Base-by-base conservation (phyloP, 2,113 vertebrate genomes). In the Muntiacus reevesi region DNA sequence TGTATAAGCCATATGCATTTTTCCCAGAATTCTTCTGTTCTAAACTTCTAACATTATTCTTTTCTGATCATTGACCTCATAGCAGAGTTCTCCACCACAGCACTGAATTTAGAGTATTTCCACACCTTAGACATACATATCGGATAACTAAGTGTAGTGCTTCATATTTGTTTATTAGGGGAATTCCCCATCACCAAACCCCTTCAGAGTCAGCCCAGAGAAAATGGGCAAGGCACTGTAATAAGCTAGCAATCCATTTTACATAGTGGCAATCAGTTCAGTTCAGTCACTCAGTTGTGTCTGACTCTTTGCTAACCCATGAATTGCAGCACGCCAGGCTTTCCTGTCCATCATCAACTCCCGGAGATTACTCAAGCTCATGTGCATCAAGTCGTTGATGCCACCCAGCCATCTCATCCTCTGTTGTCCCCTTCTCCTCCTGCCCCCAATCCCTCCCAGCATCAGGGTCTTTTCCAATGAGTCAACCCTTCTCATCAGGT, bases 281-380 rank as follows among this genome's bases (percentile, higher is more conserved):
- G 47, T 50, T 50, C 47, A 50, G 47, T 50, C 12, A 14, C 47
- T 50, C 12, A 50, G 47, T 50, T 14, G 47, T 50, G 47, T 50
- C 47, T 3, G 2, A 50, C 47, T 50, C 47, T 50, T 50, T 50
- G 47, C 47, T 50, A 50, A 12, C 47, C 47, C 47, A 14, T 50
- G 12, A 50, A 50, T 14, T 3, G 47, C 2, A 13, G 47, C 12
- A 50, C 0, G 3, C 47, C 1, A 50, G 47, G 12, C 47, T 14
- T 50, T 14, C 47, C 47, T 50, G 47, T 50, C 47, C 47, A 50
- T 13, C 47, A 50, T 50, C 12, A 50, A 50, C 47, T 50, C 47
- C 47, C 1, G 1, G 47, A 50, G 9, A 3, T 50, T 50, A 50
- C 47, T 50, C 47, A 50, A 14, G 14, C 47, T 50, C 12, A 50